Evolutionary conservation across 2,797 vertebrate genomes (phyloP).

Genomic region (Tapirus indicus): DNA sequence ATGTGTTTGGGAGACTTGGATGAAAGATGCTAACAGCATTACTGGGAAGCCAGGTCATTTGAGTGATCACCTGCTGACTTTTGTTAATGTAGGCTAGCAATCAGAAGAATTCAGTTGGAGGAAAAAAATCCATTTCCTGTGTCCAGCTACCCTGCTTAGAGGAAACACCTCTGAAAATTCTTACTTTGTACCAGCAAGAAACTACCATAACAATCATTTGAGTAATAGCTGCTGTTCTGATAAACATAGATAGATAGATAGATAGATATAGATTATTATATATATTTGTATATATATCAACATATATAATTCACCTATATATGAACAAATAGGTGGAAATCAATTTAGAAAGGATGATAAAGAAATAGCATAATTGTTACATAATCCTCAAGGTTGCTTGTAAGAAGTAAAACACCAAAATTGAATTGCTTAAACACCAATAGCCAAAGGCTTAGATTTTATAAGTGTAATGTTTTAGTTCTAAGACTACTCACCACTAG

Average conservation of each 20-base stretch:
- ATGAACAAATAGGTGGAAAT: not conserved
- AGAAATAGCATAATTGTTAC: not conserved
- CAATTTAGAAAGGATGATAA: not conserved
- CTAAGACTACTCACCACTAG: not conserved
- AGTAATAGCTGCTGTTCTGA: not conserved
- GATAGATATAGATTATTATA: not conserved
- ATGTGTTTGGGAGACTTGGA: slow-evolving; percentile 9
- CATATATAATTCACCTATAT: not conserved
- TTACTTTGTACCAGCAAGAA: not conserved
- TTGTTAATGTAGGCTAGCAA: slow-evolving; percentile 8
- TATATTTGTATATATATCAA: not conserved
- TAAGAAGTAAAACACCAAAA: not conserved
- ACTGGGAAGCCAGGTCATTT: not conserved
- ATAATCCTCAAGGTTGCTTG: not conserved
- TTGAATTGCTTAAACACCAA: not conserved
- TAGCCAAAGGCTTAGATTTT: not conserved
- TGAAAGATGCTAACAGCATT: slow-evolving; percentile 63
- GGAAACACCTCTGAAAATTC: not conserved
- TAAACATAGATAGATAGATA: not conserved
- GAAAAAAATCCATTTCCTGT: slow-evolving; percentile 27
- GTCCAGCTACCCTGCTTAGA: not conserved
- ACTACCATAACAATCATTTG: not conserved
- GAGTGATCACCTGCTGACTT: slow-evolving; percentile 51
- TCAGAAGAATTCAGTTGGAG: not conserved
- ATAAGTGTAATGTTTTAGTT: not conserved